Conservation (phyloP, 2,113 vertebrate genomes). For the Lagenorhynchus albirostris region DNA sequence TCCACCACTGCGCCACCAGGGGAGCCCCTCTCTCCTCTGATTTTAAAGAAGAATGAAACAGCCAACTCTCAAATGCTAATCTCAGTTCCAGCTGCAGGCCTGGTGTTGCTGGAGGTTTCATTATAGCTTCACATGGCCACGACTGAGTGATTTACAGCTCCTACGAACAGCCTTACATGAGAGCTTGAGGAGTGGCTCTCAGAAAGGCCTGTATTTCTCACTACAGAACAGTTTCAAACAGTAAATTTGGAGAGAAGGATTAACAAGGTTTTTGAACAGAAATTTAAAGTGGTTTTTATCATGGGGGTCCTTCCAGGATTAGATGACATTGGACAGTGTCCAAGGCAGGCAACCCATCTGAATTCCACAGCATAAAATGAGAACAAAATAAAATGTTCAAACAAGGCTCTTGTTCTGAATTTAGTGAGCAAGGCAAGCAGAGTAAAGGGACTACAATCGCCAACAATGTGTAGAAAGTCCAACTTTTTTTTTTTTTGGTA, state of each 20-base stretch:
- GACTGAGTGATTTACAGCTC: not conserved
- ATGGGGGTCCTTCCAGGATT: conserved; percentile 9
- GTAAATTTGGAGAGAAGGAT: conserved; percentile 49
- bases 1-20: too few relatives aligned
- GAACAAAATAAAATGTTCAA: not conserved
- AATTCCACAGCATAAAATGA: not conserved
- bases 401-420: not conserved
- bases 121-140: not conserved
- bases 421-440: not conserved
- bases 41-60: not conserved
- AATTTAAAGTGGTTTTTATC: conserved; percentile 54
- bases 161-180: not conserved
- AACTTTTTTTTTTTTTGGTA: not conserved
- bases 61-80: not conserved
- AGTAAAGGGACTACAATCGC: too few relatives aligned
- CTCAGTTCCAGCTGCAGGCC: not conserved
- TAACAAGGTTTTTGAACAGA: conserved; percentile 51
- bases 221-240: conserved; percentile 9
- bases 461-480: rapidly evolving
- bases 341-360: not conserved
- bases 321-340: conserved; percentile 20
- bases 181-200: not conserved
- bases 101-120: not conserved
- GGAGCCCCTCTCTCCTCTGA: not conserved
- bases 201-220: conserved; percentile 28